Percentiles rank a stretch among this genome's conserved stretches.
Evolutionary conservation across 1,140 invertebrate species (phyloP).

Genomic region (Drosophila auraria): DNA sequence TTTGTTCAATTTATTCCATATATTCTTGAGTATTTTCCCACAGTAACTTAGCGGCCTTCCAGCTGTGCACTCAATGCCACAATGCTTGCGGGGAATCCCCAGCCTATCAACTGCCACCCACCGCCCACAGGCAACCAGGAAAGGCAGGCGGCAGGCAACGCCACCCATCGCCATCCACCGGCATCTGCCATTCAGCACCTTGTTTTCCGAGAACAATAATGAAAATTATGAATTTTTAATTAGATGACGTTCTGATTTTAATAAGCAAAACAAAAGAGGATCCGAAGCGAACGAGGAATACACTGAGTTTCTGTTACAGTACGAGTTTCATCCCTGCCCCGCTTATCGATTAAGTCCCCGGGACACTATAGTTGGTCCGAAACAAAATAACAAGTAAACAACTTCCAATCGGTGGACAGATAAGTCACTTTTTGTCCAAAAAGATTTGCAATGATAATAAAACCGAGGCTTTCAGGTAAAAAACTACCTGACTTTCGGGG

Average conservation of each 20-base stretch:
- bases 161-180: slow-evolving; percentile 8
- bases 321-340: background rate
- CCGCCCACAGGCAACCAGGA: background rate
- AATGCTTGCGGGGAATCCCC: slow-evolving; percentile 10
- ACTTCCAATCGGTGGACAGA: slow-evolving; percentile 19
- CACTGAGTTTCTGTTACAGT: slow-evolving; percentile 19
- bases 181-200: slow-evolving; percentile 35
- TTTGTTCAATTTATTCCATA: too few species aligned
- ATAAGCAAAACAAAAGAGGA: slow-evolving; percentile 33
- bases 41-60: slow-evolving; percentile 18
- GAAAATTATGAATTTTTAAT: slow-evolving; percentile 78
- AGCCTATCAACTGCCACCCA: background rate
- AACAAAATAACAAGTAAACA: slow-evolving; percentile 23
- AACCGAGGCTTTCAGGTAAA: slow-evolving; percentile 17
- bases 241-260: slow-evolving; percentile 71
- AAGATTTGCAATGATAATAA: slow-evolving; percentile 32
- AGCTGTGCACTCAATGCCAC: slow-evolving; percentile 35
- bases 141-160: background rate
- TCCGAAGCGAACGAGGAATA: slow-evolving; percentile 30
- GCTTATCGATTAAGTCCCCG: slow-evolving; percentile 1
- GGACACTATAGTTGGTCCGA: background rate
- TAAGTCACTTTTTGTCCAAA: slow-evolving; percentile 8
- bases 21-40: background rate
- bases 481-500: slow-evolving; percentile 26
- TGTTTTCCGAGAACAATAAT: slow-evolving; percentile 72